These are phyloP conservation scores for Psephotus haematonotus DNA, from an alignment of 2,113 vertebrate species.

Conservation along the genomic window DNA sequence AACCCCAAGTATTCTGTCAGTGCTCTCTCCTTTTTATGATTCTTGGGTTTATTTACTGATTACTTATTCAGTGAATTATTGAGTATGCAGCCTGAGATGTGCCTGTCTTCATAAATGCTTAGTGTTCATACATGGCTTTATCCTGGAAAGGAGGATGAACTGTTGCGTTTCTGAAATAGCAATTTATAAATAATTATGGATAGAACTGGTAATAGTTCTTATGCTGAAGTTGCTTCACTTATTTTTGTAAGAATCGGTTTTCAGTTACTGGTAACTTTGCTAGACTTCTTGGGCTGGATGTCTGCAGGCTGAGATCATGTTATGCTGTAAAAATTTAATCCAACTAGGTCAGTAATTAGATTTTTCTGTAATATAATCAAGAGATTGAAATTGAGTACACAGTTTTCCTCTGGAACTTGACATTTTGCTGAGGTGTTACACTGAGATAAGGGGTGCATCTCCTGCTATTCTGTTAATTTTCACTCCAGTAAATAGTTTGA, in stretches of 20 bases:
- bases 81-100: not conserved
- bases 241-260: not conserved
- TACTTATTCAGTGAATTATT: not conserved
- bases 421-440: not conserved
- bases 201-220: not conserved
- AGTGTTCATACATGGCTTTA: not conserved
- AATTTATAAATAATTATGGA: not conserved
- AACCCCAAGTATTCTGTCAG: not conserved
- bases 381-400: not conserved
- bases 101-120: not conserved
- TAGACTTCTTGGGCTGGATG: not conserved
- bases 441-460: not conserved
- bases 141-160: not conserved
- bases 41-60: not conserved
- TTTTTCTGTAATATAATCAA: not conserved
- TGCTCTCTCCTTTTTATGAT: not conserved
- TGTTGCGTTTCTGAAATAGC: not conserved
- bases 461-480: not conserved
- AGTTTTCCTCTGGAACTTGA: not conserved
- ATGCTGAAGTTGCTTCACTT: not conserved
- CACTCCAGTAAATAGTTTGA: not conserved
- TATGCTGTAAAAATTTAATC: not conserved
- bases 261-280: not conserved
- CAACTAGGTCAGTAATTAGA: not conserved
- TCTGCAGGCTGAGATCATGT: not conserved